Evolutionary conservation across 2,888 invertebrate species (phyloP), one percentile per base, ranked within the genome.

Genomic region (Drosophila neoperkinsi): DNA sequence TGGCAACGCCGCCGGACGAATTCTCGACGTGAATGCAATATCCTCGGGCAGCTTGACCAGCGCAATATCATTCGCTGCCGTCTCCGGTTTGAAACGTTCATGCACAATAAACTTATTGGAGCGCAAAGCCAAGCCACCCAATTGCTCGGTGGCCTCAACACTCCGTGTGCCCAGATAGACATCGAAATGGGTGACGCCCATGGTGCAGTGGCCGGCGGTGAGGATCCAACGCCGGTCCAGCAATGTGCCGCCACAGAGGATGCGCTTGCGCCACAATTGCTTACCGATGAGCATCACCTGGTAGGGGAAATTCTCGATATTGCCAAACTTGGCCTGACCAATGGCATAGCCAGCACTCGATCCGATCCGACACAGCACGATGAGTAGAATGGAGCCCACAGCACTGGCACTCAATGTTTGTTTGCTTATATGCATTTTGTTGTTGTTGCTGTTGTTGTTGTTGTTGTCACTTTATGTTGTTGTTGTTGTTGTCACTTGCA

Each of bases 281-380:
- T 92, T 92, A 34, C 93, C 93, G n/a, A 93, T 92, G 52, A 93
- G 80, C 93, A 93, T 93, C 62, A 92, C 93, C 82, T 93, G 93
- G 64, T 93, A 93, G 62, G 93, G 93, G 55, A 93, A 93, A 64
- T 88, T 91, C 71, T 92, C 91, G 2, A 91, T 91, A 25, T 79
- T 84, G 10, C 93, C 92, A 70, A 84, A 92, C 67, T 92, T 92
- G 13, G 89, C 82, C 55, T 92, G 91, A 11, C 92, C 92, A 55
- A 92, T 74, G 46, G 92, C 92, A 63, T 92, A 92, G 63, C 89
- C 79, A 0, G 59, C 18, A 31, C 65, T 74, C 16, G 53, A 38
- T 3, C 53, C 51, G 5, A 63, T 50, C 56, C 53, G 68, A 16
- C 65, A 63, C 36, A 81, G 33, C 2, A 80, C 43, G 1, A 85